Percentiles rank a stretch among this genome's conserved stretches.
Conservation (phyloP, 2,113 vertebrate species). For the Ciconia boyciana region DNA sequence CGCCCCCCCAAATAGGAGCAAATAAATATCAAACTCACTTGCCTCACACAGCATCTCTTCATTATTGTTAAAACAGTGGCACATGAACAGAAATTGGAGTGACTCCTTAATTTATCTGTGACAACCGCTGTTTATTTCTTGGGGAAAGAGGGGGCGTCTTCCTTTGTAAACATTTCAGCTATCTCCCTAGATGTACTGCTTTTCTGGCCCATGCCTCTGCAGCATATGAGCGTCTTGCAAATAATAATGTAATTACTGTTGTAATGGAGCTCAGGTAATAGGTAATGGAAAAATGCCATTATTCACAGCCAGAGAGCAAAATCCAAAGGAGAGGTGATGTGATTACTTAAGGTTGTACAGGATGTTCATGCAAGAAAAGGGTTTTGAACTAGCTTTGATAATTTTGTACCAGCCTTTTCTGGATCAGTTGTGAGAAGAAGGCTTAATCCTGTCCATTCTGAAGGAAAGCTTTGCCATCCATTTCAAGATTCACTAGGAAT, state of each 20-base stretch:
- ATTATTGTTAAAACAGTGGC: neutral
- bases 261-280: neutral
- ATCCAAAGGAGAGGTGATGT: neutral
- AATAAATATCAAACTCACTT: neutral
- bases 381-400: neutral
- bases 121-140: neutral
- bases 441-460: neutral
- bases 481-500: neutral
- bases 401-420: neutral
- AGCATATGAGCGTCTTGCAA: neutral
- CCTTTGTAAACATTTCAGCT: neutral
- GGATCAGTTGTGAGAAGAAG: neutral
- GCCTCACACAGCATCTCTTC: neutral
- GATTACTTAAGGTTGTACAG: neutral
- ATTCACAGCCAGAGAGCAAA: neutral
- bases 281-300: neutral
- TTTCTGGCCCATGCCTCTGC: neutral
- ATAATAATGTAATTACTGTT: neutral
- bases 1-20: neutral
- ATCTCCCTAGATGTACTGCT: neutral
- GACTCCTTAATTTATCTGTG: neutral
- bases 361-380: neutral
- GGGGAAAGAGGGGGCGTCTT: neutral
- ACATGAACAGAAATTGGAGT: neutral
- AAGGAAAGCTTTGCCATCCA: neutral